Conservation (phyloP, 2,888 invertebrate genomes). For the Tuberolachnus salignus region DNA sequence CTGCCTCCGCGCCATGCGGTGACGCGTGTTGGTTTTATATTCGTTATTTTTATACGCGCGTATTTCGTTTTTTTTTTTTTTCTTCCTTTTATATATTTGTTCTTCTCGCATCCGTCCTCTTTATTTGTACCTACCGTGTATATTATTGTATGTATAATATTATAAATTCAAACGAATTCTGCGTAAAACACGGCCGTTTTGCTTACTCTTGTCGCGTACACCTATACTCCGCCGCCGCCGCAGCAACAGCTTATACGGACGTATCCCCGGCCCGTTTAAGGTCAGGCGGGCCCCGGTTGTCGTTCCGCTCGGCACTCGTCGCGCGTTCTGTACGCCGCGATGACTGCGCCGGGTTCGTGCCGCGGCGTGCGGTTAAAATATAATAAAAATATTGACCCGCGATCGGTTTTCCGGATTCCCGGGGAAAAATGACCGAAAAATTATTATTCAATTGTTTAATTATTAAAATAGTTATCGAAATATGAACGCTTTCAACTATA, state of each 20-base stretch:
- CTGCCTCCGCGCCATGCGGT: slow-evolving; percentile 10
- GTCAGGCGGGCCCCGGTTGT: background rate
- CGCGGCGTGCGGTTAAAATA: no score
- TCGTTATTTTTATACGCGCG: background rate
- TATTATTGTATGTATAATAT: background rate
- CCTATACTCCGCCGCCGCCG: background rate
- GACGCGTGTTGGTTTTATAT: slow-evolving; percentile 5
- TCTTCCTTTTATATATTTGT: no score
- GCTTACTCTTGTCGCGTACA: background rate
- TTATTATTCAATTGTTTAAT: no score
- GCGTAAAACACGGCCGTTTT: background rate
- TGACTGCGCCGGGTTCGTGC: no score
- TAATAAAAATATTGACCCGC: no score
- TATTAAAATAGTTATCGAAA: no score
- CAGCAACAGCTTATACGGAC: background rate
- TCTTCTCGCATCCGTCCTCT: background rate
- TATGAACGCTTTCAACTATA: no score
- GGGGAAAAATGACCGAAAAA: no score
- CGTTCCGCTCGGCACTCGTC: no score
- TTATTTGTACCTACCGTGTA: background rate
- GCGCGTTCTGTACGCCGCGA: background rate
- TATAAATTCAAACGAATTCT: slow-evolving; percentile 37
- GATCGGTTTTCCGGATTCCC: no score
- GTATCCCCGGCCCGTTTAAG: slow-evolving; percentile 2
- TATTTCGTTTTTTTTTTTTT: background rate